Evolutionary conservation across 2,797 vertebrate genomes (phyloP).

Genomic region (Oreochromis mossambicus): DNA sequence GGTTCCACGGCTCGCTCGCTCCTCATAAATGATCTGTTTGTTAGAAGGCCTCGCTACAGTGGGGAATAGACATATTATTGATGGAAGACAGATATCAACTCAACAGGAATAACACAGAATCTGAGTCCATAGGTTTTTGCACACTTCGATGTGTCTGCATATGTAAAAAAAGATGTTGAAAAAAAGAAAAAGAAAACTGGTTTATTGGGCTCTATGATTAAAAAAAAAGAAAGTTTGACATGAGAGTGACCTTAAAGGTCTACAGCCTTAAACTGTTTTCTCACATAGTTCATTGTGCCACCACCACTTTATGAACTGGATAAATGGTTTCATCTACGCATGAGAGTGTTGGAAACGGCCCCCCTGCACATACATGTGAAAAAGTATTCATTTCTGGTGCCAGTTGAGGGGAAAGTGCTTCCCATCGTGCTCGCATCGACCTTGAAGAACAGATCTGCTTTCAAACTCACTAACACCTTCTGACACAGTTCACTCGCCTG

Average conservation of each 20-base stretch:
- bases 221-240: background rate
- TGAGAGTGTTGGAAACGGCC: conserved; percentile 51
- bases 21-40: conserved; percentile 52
- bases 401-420: conserved; percentile 56
- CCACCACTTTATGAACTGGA: conserved; percentile 55
- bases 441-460: conserved; percentile 76
- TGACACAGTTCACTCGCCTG: conserved; percentile 73
- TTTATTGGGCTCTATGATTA: background rate
- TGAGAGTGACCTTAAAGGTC: background rate
- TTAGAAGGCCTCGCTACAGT: conserved; percentile 34
- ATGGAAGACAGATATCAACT: conserved; percentile 16
- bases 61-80: conserved; percentile 33
- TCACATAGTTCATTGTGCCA: conserved; percentile 26
- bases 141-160: background rate
- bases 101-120: conserved; percentile 2
- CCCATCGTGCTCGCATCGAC: conserved; percentile 52
- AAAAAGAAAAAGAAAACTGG: background rate
- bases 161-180: background rate
- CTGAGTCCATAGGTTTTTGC: background rate
- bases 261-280: background rate
- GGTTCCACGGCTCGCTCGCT: conserved; percentile 38
- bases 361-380: conserved; percentile 42
- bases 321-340: conserved; percentile 68
- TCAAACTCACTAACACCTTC: conserved; percentile 74
- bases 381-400: conserved; percentile 48